Evolutionary conservation across 2,113 vertebrate genomes (phyloP), one percentile per base, ranked within the genome.

Genomic region (Forbesichthys papilliferus): DNA sequence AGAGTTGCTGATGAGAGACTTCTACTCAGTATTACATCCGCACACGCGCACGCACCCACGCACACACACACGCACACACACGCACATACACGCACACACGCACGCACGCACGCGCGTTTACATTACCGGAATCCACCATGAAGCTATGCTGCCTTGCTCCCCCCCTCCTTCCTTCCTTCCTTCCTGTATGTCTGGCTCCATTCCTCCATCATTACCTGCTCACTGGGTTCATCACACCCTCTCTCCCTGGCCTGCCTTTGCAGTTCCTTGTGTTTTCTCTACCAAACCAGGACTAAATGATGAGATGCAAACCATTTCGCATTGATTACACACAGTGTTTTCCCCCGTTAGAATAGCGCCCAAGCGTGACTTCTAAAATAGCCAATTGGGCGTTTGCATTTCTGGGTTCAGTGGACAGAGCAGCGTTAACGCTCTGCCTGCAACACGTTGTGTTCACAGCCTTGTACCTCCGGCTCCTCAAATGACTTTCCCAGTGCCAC

Each of bases 401-500:
- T 10, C 10, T 51, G 61, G 66, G 78, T 72, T 48, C 66, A 42
- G 36, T 77, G 12, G 11, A 48, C 48, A 49, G 64, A 63, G 72
- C 56, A 52, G 56, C 56, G 68, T 67, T 71, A 61, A 67, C 18
- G 51, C 12, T 55, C 75, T 55, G 54, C 67, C 71, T 73, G 68
- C 47, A 59, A 18, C 48, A 68, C 71, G 62, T 77, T 79, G 79
- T 86, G 82, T 60, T 76, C 71, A 65, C 61, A 61, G 67, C 74
- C 62, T 55, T 59, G 11, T 49, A 74, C 71, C 70, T 74, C 74
- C 0, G 47, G 64, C 60, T 55, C 42, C 62, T 73, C 48, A 66
- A 61, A 89, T 79, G 76, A 83, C 79, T 87, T 89, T 82, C 48
- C 79, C 81, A 83, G 85, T 73, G 64, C 16, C 47, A 61, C 72